Evolutionary conservation across 1,140 invertebrate genomes (phyloP).

Genomic region (Heliconius eleuchia): DNA sequence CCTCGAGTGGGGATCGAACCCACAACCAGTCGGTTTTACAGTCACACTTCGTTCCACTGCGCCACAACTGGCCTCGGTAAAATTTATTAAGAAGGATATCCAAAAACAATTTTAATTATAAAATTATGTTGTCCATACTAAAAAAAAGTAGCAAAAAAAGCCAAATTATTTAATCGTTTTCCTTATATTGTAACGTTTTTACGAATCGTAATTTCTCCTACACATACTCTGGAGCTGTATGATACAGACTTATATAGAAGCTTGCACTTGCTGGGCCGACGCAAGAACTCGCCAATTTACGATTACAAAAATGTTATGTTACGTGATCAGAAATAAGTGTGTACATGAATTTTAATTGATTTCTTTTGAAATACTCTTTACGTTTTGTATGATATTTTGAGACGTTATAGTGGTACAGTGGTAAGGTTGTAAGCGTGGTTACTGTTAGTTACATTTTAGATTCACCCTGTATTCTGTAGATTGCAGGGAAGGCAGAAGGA

Average conservation of each 20-base stretch:
- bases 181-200: background rate
- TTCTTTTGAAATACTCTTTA: background rate
- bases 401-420: background rate
- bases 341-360: slow-evolving; percentile 7
- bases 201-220: background rate
- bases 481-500: background rate
- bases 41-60: no score
- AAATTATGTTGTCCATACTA: background rate
- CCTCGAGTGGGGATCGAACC: no score
- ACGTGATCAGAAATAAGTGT: background rate
- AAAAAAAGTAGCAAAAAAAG: background rate
- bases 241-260: background rate
- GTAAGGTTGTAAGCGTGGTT: background rate
- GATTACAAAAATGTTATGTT: background rate
- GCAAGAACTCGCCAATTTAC: background rate
- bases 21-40: no score
- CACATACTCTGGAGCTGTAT: background rate
- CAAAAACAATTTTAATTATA: background rate
- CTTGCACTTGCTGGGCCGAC: background rate
- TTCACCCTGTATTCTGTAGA: background rate
- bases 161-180: background rate
- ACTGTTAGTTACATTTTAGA: background rate
- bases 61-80: no score
- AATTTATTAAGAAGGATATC: background rate
- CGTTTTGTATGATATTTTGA: background rate